Conservation (phyloP, 1,140 invertebrate species). For the Fopius arisanus region DNA sequence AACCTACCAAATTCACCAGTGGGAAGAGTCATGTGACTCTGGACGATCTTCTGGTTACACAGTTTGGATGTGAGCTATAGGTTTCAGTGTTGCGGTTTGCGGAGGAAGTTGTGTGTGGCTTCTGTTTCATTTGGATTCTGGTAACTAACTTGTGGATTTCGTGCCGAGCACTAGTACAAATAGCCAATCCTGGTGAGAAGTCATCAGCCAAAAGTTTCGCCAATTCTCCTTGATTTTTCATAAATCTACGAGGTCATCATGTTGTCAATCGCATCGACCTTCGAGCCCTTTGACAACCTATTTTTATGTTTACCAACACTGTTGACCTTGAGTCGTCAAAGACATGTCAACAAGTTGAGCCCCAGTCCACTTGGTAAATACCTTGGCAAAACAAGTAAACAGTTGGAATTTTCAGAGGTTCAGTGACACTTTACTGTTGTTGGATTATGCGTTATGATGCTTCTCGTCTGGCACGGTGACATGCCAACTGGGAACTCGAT, state of each 20-base stretch:
- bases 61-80: neutral
- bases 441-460: slow-evolving; percentile 11
- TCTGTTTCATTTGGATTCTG: neutral
- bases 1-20: neutral
- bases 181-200: neutral
- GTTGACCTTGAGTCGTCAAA: slow-evolving; percentile 11
- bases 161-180: neutral
- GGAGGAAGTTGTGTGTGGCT: neutral
- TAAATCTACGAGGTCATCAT: too few relatives aligned
- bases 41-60: neutral
- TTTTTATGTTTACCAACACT: slow-evolving; percentile 1
- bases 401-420: neutral
- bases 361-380: neutral
- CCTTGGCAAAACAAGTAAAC: neutral
- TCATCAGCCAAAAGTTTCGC: neutral
- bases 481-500: neutral
- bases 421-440: slow-evolving; percentile 2
- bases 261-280: too few relatives aligned
- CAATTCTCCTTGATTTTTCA: too few relatives aligned
- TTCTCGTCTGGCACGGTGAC: neutral
- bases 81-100: neutral
- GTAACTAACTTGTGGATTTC: slow-evolving; percentile 1
- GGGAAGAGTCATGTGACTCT: neutral
- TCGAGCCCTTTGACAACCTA: neutral
- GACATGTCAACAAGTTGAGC: slow-evolving; percentile 6